Percentiles rank a stretch among this genome's conserved stretches.
Conservation (phyloP, 2,797 vertebrate genomes). For the Gadopsis marmoratus region DNA sequence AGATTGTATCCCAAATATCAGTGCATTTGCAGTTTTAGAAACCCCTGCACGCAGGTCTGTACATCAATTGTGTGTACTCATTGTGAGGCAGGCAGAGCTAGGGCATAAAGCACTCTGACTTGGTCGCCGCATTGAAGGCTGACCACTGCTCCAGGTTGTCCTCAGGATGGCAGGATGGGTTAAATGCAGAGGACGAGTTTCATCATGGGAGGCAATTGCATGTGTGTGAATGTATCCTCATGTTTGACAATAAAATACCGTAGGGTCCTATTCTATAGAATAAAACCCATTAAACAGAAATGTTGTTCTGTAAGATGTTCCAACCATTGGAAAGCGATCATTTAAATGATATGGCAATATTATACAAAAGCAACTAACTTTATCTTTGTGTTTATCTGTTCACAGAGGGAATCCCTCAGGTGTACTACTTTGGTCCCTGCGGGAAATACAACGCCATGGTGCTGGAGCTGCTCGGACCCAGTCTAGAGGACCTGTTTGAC, state of each 20-base stretch:
- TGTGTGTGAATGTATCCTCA: no score
- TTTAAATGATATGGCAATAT: not conserved
- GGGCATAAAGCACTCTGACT: no score
- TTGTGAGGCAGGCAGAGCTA: not conserved
- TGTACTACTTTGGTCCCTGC: slow-evolving; percentile 98
- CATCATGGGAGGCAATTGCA: no score
- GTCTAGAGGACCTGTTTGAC: slow-evolving; percentile 98
- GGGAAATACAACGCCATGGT: slow-evolving; percentile 99
- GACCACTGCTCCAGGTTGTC: no score
- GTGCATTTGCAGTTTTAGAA: not conserved
- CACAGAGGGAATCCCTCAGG: slow-evolving; percentile 98
- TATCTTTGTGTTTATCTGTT: slow-evolving; percentile 47
- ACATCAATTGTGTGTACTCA: not conserved
- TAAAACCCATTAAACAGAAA: not conserved
- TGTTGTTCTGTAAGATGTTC: not conserved
- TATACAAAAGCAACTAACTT: not conserved
- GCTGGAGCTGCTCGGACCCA: slow-evolving; percentile 97
- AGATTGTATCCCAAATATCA: not conserved
- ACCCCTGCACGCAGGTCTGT: not conserved
- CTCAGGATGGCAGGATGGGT: no score
- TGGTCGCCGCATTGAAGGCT: no score
- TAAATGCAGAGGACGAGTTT: no score
- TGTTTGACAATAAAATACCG: no score
- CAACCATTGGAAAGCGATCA: not conserved
- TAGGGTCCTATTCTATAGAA: not conserved